Conservation (phyloP, 37 sponge, comb jelly and placozoan species). For the Mnemiopsis leidyi region DNA sequence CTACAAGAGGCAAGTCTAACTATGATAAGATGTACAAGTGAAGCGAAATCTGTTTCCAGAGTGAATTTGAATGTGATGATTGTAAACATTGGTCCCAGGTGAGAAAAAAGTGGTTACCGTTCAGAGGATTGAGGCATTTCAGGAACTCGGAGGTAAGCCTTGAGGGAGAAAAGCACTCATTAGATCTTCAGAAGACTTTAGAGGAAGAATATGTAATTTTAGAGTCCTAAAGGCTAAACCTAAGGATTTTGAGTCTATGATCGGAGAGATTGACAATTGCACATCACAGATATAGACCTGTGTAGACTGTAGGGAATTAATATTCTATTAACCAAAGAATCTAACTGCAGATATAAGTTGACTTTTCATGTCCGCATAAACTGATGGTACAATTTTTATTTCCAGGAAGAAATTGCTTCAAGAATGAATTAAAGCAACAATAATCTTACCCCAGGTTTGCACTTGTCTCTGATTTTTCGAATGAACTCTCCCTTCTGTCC, state of each 20-base stretch:
- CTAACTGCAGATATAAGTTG: too few relatives aligned
- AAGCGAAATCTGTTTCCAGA: neutral
- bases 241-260: too few relatives aligned
- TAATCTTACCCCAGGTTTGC: neutral
- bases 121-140: slow-evolving; percentile 48
- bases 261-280: too few relatives aligned
- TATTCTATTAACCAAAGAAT: too few relatives aligned
- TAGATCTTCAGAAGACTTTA: neutral
- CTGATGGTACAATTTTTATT: neutral
- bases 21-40: neutral
- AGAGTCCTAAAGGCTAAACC: too few relatives aligned
- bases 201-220: neutral
- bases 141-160: slow-evolving; percentile 63
- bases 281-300: too few relatives aligned
- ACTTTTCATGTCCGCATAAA: too few relatives aligned
- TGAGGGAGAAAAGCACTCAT: slow-evolving; percentile 13
- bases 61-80: neutral
- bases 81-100: neutral
- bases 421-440: neutral
- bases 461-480: neutral
- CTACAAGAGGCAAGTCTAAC: neutral
- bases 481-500: slow-evolving; percentile 35
- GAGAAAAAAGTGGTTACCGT: slow-evolving; percentile 42
- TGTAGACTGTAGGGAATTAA: too few relatives aligned
- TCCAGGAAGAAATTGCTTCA: neutral